These are phyloP conservation scores for Colaptes auratus DNA, from an alignment of 2,113 vertebrate species.

Conservation along the genomic window DNA sequence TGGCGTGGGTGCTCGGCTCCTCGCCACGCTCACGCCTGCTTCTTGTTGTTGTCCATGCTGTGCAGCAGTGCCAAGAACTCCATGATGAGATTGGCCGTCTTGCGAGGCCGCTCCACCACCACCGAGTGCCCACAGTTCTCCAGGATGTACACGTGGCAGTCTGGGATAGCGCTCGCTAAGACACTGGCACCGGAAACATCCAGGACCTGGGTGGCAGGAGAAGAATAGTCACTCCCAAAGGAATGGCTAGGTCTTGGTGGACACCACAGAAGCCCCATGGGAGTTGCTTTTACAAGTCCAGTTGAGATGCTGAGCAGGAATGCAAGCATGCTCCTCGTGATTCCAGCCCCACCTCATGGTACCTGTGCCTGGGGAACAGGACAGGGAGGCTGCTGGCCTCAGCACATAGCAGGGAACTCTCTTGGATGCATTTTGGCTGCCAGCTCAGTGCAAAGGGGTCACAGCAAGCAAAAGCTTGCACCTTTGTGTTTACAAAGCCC, in stretches of 20 bases:
- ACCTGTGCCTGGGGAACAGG: neutral
- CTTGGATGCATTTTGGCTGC: neutral
- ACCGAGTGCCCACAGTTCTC: constrained; percentile 93
- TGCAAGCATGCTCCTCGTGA: rapidly evolving
- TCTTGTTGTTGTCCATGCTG: constrained; percentile 80
- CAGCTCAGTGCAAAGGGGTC: neutral
- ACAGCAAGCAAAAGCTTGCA: neutral
- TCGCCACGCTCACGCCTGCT: constrained; percentile 72
- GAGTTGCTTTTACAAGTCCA: neutral
- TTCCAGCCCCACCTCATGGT: rapidly evolving
- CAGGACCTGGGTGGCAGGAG: constrained; percentile 79
- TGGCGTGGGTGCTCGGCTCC: neutral
- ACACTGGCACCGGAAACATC: constrained; percentile 87
- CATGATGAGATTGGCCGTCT: constrained; percentile 85
- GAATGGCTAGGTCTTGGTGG: neutral
- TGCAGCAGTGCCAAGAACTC: constrained; percentile 85
- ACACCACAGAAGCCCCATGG: rapidly evolving
- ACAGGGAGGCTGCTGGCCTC: neutral
- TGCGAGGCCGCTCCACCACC: constrained; percentile 89
- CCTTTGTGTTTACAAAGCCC: neutral
- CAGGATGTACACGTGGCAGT: constrained; percentile 86
- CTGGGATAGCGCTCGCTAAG: constrained; percentile 76
- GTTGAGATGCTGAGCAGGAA: neutral
- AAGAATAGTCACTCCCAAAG: neutral
- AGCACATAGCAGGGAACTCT: neutral